Percentiles rank a stretch among this genome's conserved stretches.
Conservation (phyloP, 2,888 invertebrate genomes). For the Philereme transversata region DNA sequence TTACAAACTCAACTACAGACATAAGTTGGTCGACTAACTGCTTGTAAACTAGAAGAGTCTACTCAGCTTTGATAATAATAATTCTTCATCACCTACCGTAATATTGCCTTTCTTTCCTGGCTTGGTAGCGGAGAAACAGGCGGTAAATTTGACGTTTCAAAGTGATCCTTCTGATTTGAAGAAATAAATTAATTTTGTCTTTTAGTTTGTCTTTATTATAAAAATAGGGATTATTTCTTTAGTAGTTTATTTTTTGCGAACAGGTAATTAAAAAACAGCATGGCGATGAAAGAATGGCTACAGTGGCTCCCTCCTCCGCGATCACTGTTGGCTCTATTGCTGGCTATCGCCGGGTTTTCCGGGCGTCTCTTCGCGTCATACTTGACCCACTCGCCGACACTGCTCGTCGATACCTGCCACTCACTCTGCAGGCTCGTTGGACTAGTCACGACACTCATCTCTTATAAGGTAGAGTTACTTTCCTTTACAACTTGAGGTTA, state of each 20-base stretch:
- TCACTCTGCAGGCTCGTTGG: slow-evolving; percentile 97
- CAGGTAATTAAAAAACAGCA: slow-evolving; percentile 47
- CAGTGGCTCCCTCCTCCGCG: slow-evolving; percentile 89
- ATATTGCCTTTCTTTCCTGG: no score
- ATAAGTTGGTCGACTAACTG: no score
- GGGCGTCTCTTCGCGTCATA: slow-evolving; percentile 94
- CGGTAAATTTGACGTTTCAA: no score
- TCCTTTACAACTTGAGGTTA: not conserved
- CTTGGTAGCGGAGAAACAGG: no score
- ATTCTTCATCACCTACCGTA: no score
- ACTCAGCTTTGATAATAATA: no score
- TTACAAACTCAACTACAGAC: no score
- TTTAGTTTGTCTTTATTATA: no score
- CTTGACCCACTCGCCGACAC: slow-evolving; percentile 94
- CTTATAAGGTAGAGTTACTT: slow-evolving; percentile 64
- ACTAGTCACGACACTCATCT: slow-evolving; percentile 81
- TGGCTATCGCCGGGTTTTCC: slow-evolving; percentile 90
- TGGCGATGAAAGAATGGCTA: slow-evolving; percentile 92
- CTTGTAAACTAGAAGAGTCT: no score
- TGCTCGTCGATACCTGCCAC: slow-evolving; percentile 96
- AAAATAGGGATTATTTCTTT: no score
- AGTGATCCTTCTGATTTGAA: no score
- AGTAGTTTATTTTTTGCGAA: not conserved
- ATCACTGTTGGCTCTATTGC: slow-evolving; percentile 88
- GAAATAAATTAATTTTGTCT: no score